These are phyloP conservation scores for Odobenus rosmarus DNA, from an alignment of 2,113 vertebrate genomes.

Conservation along the genomic window DNA sequence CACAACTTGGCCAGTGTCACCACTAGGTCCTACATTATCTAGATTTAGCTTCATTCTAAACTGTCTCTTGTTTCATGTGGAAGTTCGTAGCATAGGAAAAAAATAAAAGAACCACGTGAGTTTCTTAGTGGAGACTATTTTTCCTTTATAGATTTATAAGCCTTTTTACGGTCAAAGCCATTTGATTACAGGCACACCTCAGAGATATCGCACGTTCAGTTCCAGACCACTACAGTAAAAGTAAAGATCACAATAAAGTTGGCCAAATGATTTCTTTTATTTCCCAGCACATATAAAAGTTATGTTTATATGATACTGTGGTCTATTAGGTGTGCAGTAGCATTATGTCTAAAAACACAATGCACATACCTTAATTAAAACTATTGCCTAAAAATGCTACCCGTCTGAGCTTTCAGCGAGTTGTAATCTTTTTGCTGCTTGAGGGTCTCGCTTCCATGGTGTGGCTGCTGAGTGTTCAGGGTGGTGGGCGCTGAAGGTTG, in stretches of 20 bases:
- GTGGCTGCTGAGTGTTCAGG: neutral
- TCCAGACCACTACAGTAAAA: neutral
- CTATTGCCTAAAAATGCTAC: neutral
- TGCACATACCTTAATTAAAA: neutral
- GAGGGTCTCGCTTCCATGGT: neutral
- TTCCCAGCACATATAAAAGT: neutral
- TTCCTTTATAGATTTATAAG: neutral
- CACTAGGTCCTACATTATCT: neutral
- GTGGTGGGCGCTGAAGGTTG: neutral
- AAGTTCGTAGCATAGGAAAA: neutral
- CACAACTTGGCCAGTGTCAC: neutral
- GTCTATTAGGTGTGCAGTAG: neutral
- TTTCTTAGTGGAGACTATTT: neutral
- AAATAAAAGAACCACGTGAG: neutral
- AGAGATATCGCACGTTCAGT: neutral
- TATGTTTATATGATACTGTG: neutral
- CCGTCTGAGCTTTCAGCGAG: neutral
- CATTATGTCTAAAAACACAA: neutral
- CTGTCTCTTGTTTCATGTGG: neutral
- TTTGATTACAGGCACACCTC: neutral
- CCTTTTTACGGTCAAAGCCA: neutral
- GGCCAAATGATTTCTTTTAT: neutral
- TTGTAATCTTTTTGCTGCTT: neutral
- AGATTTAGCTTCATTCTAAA: slow-evolving; percentile 26
- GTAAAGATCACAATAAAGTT: neutral